A percentile compares a stretch with the other conserved stretches of the same genome.
Conservation (phyloP, 2,113 vertebrate genomes). For the Alces alces region DNA sequence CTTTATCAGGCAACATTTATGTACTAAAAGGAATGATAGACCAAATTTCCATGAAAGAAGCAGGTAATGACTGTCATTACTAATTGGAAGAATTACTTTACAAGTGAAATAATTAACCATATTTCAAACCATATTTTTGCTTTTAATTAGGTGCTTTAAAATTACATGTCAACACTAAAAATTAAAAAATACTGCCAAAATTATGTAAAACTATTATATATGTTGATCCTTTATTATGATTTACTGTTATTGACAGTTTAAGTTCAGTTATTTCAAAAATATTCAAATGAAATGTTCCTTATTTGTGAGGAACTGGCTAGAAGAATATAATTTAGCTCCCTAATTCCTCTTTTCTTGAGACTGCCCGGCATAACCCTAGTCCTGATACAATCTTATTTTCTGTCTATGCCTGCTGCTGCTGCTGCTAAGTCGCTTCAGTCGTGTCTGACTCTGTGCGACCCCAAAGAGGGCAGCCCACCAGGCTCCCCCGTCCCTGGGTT, state of each 20-base stretch:
- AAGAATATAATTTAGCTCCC: not conserved
- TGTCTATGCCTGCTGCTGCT: not conserved
- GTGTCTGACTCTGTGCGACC: too few relatives aligned
- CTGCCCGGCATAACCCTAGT: not conserved
- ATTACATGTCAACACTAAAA: not conserved
- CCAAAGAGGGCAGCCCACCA: too few relatives aligned
- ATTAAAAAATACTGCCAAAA: not conserved
- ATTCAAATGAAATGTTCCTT: not conserved
- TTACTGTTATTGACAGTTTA: not conserved
- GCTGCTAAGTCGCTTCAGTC: too few relatives aligned
- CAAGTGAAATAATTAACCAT: not conserved
- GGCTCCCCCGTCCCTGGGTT: too few relatives aligned
- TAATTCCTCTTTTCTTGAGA: not conserved
- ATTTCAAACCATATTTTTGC: not conserved
- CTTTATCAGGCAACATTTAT: constrained; percentile 84
- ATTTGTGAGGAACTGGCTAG: not conserved
- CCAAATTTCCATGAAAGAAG: constrained; percentile 72
- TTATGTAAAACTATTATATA: not conserved
- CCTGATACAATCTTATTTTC: not conserved
- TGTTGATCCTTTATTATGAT: not conserved
- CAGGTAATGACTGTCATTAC: constrained; percentile 72
- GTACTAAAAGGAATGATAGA: constrained; percentile 79
- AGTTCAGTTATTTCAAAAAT: not conserved
- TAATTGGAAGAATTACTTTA: constrained; percentile 41
- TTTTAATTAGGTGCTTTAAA: constrained; percentile 23